Evolutionary conservation across 2,113 vertebrate genomes (phyloP), one percentile per base, ranked within the genome.

Genomic region (Caranx ignobilis): DNA sequence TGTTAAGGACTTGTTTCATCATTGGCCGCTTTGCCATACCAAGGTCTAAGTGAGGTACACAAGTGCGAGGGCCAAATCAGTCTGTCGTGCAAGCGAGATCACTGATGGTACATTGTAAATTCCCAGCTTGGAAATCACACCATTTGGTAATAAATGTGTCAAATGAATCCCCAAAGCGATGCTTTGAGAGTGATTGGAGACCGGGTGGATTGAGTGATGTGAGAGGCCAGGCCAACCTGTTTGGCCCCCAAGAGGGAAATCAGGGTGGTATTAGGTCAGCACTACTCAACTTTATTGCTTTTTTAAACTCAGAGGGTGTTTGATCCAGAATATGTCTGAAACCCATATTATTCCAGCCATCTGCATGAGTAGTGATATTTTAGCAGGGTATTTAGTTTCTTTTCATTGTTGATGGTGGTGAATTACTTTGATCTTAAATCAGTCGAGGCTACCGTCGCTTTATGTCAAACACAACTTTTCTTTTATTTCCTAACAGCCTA

Each of bases 91-190:
- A 55, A 81, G 35, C 48, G 67, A 82, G 72, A 84, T 77, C 75
- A 5, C 77, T 59, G 62, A 16, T 59, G 76, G 39, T 59, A 21
- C 76, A 71, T 70, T 50, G 63, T n/a, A 77, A 81, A 62, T 47
- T 77, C 52, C 78, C 77, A 68, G 77, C 72, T 74, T 73, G 54
- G 79, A 87, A 77, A 85, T 77, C 21, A 4, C 82, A 75, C 85
- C 80, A 21, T 73, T 73, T 88, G 77, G 77, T 71, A 69, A 75
- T 65, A 79, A 90, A 86, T 1, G 15, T 80, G 81, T 88, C 81
- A 79, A 65, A 82, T 52, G 73, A 86, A 82, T 61, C 76, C 73
- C 69, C 67, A 11, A 76, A 87, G 72, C 55, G 77, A 81, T 34
- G 79, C 81, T 79, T 39, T 77, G 71, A 82, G 71, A 76, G 81